A percentile compares a stretch with the other conserved stretches of the same genome.
Conservation (phyloP, 2,888 invertebrate species). For the Hydropsyche betteni region DNA sequence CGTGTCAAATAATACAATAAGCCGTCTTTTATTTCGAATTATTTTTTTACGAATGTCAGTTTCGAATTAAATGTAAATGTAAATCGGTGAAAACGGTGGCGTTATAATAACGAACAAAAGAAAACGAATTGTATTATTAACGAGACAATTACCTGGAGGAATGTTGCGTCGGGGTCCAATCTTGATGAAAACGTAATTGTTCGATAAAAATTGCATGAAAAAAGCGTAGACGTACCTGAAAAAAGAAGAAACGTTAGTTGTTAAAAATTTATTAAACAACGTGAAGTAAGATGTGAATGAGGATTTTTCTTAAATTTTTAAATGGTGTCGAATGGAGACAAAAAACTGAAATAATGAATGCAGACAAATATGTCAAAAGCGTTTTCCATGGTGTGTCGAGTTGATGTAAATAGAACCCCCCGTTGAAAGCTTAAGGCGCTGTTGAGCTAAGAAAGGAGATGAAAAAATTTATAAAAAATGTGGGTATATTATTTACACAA, state of each 20-base stretch:
- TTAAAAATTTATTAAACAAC: background rate
- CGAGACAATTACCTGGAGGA: slow-evolving; percentile 13
- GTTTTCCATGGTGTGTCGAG: background rate
- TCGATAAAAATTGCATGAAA: background rate
- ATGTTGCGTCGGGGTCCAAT: background rate
- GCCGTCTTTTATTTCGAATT: slow-evolving; percentile 23
- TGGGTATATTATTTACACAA: too few relatives aligned
- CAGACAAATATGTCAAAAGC: slow-evolving; percentile 16
- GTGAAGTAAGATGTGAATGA: background rate
- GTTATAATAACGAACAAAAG: background rate
- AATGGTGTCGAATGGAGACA: background rate
- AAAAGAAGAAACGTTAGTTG: background rate
- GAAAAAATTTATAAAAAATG: too few relatives aligned
- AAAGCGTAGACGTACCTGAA: slow-evolving; percentile 2
- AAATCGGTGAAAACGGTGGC: background rate
- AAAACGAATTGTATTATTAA: slow-evolving; percentile 10
- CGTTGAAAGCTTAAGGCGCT: slow-evolving; percentile 4
- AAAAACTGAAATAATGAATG: background rate
- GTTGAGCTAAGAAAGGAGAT: too few relatives aligned
- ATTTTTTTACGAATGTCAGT: slow-evolving; percentile 9
- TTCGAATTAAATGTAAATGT: slow-evolving; percentile 24
- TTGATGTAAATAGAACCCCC: slow-evolving; percentile 1
- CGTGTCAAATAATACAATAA: slow-evolving; percentile 18
- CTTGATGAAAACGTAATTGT: background rate
- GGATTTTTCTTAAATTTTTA: too few relatives aligned